Conservation (phyloP, 2,888 invertebrate genomes). For the Andrena hattorfiana region DNA sequence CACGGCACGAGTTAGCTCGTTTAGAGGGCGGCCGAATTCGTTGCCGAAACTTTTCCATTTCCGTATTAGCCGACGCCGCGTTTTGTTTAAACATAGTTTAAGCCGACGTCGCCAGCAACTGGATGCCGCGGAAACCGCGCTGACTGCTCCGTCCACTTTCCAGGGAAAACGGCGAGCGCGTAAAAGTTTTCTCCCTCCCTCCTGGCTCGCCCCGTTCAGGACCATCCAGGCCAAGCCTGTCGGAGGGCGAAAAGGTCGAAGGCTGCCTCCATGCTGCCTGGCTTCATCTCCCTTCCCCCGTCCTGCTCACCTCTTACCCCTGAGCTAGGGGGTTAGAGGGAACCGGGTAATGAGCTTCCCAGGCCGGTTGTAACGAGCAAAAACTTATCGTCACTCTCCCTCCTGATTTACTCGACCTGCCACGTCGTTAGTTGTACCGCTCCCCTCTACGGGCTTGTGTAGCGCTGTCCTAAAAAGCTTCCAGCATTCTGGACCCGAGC, state of each 20-base stretch:
- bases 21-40: constrained; percentile 10
- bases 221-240: constrained; percentile 19
- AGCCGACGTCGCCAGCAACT: constrained; percentile 27
- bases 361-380: constrained; percentile 82
- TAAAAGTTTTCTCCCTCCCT: constrained; percentile 59
- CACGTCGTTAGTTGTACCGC: constrained; percentile 78
- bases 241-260: constrained; percentile 70
- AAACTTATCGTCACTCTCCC: constrained; percentile 83
- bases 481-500: constrained; percentile 50
- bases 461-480: constrained; percentile 58
- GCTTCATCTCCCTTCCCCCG: constrained; percentile 11
- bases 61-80: constrained; percentile 34
- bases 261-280: constrained; percentile 45
- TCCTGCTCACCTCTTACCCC: constrained; percentile 40
- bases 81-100: constrained; percentile 60
- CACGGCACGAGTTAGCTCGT: background rate
- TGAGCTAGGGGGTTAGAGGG: constrained; percentile 53
- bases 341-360: constrained; percentile 81
- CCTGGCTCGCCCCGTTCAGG: constrained; percentile 2
- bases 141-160: constrained; percentile 45
- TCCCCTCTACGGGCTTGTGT: constrained; percentile 34
- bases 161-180: constrained; percentile 49
- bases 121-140: constrained; percentile 41
- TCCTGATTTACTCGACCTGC: constrained; percentile 81
- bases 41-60: constrained; percentile 45